Evolutionary conservation across 2,797 vertebrate species (phyloP), one percentile per base, ranked within the genome.

Genomic region (Ispidina picta): DNA sequence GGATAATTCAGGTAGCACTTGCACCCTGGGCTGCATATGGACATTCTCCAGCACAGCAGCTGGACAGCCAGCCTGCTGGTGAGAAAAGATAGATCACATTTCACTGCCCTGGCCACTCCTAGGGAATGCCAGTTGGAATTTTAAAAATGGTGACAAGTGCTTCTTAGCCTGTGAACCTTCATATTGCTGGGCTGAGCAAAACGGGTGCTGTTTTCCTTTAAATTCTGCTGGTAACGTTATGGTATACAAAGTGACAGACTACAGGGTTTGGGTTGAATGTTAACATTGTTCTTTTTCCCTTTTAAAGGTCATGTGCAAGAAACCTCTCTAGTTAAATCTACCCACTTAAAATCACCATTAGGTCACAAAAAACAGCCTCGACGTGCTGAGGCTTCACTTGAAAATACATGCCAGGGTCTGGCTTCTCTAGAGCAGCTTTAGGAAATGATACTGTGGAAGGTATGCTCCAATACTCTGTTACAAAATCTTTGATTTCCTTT

Each of bases 221-320:
- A 95, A 88, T 96, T 95, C 95, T 94, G 91, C 83, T n/a, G 44
- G 84, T 92, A 93, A 78, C 95, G 83, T 94, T 89, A 86, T 8
- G 37, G 94, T 96, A 93, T 86, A 96, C 95, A 94, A 96, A 92
- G 80, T 94, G 94, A 92, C 96, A 96, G 94, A 96, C 95, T 94
- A 95, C 86, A 74, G 92, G 90, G 95, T 95, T 93, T 95, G 96
- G 93, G 79, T 90, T 95, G 96, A 97, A 96, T 95, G 94, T 87
- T 95, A 90, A 97, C 96, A 93, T 97, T 97, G 96, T 87, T 97
- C 96, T 96, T 95, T 91, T 97, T 91, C 89, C 65, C 64, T 86
- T 94, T 94, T 91, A 96, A 96, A 97, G 96, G 97, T 97, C 93
- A 88, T 68, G 75, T 72, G 93, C 93, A 96, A 94, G 93, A 95